Percentiles rank a stretch among this genome's conserved stretches.
Evolutionary conservation across 2,888 invertebrate genomes (phyloP).

Genomic region (Muschampia plurimacula): DNA sequence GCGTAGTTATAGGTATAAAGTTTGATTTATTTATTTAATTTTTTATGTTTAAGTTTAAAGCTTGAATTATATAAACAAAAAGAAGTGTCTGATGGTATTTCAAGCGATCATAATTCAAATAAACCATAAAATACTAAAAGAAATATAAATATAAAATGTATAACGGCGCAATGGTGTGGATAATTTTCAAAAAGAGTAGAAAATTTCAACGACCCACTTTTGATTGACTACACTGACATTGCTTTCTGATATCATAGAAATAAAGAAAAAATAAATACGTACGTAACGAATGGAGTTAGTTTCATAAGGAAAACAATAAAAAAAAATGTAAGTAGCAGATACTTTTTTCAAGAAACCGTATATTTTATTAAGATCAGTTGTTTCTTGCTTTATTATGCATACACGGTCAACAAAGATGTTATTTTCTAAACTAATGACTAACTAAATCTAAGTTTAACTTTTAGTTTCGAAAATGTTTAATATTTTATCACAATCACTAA

Average conservation of each 20-base stretch:
- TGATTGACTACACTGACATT: background rate
- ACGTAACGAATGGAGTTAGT: background rate
- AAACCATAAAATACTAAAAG: slow-evolving; percentile 18
- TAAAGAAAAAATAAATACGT: background rate
- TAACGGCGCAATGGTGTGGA: background rate
- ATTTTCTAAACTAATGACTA: too few species aligned
- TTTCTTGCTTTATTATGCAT: too few species aligned
- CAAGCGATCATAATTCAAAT: slow-evolving; percentile 13
- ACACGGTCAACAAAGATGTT: too few species aligned
- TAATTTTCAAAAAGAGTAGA: slow-evolving; percentile 22
- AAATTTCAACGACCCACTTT: slow-evolving; percentile 15
- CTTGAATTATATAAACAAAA: background rate
- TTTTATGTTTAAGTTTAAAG: too few species aligned
- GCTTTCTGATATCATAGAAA: background rate
- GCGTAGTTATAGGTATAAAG: too few species aligned
- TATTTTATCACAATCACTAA: too few species aligned
- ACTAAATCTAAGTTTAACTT: too few species aligned
- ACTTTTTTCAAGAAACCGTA: too few species aligned
- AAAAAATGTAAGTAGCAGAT: too few species aligned
- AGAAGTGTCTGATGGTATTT: background rate
- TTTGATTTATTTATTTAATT: too few species aligned
- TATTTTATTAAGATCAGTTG: too few species aligned
- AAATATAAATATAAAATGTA: slow-evolving; percentile 14
- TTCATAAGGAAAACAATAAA: background rate
- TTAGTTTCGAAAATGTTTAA: too few species aligned